Evolutionary conservation across 2,797 vertebrate species (phyloP), one percentile per base, ranked within the genome.

Genomic region (Sebastes steindachneri): DNA sequence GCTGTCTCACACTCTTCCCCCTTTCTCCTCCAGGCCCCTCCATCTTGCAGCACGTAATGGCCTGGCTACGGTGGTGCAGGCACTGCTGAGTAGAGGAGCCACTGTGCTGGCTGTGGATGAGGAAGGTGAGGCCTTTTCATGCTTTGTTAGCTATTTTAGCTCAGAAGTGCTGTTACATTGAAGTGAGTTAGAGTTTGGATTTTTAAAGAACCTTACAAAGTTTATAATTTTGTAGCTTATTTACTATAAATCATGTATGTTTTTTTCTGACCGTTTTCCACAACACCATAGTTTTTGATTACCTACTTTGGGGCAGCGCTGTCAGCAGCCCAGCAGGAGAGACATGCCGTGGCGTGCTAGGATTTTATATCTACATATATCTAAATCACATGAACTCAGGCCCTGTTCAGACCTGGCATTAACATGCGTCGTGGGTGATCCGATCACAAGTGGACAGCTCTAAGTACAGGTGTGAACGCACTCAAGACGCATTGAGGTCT

Each of bases 81-180:
- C 97, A 77, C 96, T 99, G 94, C 96, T 99, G 83, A 98, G 97
- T 89, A 96, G 97, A 91, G 98, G 98, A 86, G 98, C 98, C 93
- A 99, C 97, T 9, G 98, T 99, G 86, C 96, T 99, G 95, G 98
- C 98, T 94, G 96, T 98, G 95, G 98, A 99, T 94, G 96, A 98
- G 95, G 97, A 99, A 96, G 98, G 98, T 99, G 82, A 54, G 96
- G 55, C 45, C 11, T 26, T 12, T 17, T 15, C n/a, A 9, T 17
- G 19, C 28, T 21, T 12, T 55, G 11, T 59, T 41, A n/a, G 7
- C 9, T 9, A 31, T 19, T 54, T 31, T 5, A 8, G 5, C 9
- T 17, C 48, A 25, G 67, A 79, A 9, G 28, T 76, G 48, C 9
- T 70, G 25, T 4, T 33, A 14, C 7, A 29, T 12, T 29, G 5